Conservation (phyloP, 2,797 vertebrate genomes). For the Momotus momota region DNA sequence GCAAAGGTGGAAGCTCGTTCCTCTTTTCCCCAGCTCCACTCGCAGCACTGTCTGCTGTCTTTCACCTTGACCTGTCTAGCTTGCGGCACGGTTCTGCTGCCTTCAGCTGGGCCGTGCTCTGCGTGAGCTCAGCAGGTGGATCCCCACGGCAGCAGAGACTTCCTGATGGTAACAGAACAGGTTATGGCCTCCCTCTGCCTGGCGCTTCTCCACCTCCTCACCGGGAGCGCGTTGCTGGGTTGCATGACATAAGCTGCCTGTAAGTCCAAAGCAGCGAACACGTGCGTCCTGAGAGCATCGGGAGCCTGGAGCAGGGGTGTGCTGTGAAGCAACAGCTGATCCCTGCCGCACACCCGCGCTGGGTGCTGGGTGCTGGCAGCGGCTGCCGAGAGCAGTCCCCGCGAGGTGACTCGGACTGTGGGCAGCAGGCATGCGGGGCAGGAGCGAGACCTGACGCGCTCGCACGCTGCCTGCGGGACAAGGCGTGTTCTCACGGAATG, state of each 20-base stretch:
- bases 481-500: background rate
- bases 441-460: background rate
- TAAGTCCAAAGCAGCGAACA: background rate
- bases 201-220: background rate
- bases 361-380: background rate
- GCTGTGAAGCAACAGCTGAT: background rate
- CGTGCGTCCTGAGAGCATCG: background rate
- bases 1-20: background rate
- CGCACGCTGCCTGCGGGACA: background rate
- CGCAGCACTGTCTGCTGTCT: rapidly evolving
- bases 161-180: background rate
- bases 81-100: background rate
- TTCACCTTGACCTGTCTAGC: background rate
- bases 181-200: background rate
- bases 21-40: background rate
- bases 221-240: background rate
- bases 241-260: background rate
- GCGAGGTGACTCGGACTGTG: background rate
- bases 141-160: background rate
- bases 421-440: background rate
- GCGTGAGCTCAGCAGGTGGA: background rate
- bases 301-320: background rate
- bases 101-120: rapidly evolving
- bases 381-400: background rate
- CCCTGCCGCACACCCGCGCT: background rate